Conservation (phyloP, 2,888 invertebrate genomes). For the Ceriagrion tenellum region DNA sequence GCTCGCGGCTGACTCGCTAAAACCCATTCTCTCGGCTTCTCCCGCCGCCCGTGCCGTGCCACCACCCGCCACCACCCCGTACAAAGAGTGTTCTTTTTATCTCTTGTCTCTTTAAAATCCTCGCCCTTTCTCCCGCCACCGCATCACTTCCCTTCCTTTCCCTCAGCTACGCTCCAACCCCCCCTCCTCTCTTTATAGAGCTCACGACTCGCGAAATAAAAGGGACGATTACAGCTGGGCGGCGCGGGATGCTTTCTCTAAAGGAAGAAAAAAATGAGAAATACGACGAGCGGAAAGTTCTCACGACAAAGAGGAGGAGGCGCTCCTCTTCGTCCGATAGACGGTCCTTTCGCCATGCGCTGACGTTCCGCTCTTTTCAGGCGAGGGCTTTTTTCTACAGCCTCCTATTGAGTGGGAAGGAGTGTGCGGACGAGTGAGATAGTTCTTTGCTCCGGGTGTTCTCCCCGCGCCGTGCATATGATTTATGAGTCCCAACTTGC, state of each 20-base stretch:
- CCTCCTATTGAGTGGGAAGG: too few species aligned
- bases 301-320: background rate
- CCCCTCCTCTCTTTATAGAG: background rate
- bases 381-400: too few species aligned
- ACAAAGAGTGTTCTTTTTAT: background rate
- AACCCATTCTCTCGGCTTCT: background rate
- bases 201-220: constrained; percentile 16
- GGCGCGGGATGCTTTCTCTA: background rate
- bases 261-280: background rate
- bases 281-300: background rate
- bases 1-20: background rate
- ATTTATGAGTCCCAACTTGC: too few species aligned
- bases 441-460: too few species aligned
- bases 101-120: background rate
- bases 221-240: background rate
- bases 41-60: background rate
- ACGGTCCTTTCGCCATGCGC: too few species aligned
- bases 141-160: background rate
- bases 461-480: too few species aligned
- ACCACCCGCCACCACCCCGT: background rate
- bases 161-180: background rate
- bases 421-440: too few species aligned
- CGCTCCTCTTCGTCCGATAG: background rate
- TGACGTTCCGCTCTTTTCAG: too few species aligned
- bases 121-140: background rate